phyloP scores from a whole-genome alignment of 2,113 vertebrate species.

The Corvus hawaiiensis region DNA sequence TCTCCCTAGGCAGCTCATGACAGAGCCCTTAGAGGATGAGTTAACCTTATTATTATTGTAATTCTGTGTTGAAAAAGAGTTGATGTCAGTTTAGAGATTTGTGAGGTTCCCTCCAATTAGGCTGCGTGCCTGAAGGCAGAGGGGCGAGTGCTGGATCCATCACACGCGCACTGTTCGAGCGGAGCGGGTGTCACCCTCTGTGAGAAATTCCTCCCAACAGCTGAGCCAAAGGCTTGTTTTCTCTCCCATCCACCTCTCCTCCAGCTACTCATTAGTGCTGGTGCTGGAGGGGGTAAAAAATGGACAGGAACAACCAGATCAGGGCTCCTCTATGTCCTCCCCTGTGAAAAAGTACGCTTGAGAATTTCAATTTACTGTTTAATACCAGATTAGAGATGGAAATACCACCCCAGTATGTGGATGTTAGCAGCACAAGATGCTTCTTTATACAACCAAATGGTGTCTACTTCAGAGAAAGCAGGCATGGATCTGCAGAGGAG shows the following conservation, averaged over 20 bases:
- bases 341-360: background rate
- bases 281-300: background rate
- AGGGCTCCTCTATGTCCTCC: background rate
- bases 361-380: background rate
- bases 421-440: background rate
- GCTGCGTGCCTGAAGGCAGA: background rate
- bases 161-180: fast-evolving
- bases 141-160: background rate
- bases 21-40: background rate
- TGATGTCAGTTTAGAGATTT: background rate
- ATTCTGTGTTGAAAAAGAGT: background rate
- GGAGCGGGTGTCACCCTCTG: background rate
- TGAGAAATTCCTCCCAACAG: background rate
- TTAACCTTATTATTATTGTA: slow-evolving; percentile 38
- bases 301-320: background rate
- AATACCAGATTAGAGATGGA: background rate
- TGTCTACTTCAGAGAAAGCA: background rate
- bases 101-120: slow-evolving; percentile 16
- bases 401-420: background rate
- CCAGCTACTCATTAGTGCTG: background rate
- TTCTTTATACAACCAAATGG: fast-evolving
- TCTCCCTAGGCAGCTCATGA: slow-evolving; percentile 1
- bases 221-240: background rate
- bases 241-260: background rate
- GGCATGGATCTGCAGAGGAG: background rate